Conservation (phyloP, 2,113 vertebrate genomes). For the Daphoenositta chrysoptera region DNA sequence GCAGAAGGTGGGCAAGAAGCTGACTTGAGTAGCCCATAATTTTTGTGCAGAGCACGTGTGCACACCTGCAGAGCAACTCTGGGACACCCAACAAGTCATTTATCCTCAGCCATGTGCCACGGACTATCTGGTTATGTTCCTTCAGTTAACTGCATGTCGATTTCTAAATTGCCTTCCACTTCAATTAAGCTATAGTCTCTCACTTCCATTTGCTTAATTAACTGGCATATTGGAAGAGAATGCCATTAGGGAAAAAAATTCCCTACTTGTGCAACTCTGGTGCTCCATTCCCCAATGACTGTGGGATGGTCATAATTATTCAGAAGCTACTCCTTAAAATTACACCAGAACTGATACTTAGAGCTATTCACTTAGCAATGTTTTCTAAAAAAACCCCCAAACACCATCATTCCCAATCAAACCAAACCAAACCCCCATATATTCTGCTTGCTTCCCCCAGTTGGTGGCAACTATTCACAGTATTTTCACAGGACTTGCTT, state of each 20-base stretch:
- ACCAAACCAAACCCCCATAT: not conserved
- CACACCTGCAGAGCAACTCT: not conserved
- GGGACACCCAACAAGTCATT: not conserved
- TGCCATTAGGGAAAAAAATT: not conserved
- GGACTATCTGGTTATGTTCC: not conserved
- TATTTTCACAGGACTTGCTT: not conserved
- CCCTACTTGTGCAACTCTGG: not conserved
- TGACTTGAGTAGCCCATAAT: not conserved
- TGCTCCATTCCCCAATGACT: not conserved
- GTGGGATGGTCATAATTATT: not conserved
- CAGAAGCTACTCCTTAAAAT: not conserved
- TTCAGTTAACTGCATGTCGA: fast-evolving
- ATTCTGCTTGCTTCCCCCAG: not conserved
- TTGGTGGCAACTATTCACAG: not conserved
- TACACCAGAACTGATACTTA: not conserved
- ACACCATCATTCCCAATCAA: not conserved
- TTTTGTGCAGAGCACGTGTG: not conserved
- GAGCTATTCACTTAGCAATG: not conserved
- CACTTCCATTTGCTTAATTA: not conserved
- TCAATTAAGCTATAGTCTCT: fast-evolving
- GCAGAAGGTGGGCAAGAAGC: not conserved
- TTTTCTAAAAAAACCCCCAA: not conserved
- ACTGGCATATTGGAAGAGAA: not conserved
- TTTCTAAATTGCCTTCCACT: not conserved
- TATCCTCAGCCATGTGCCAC: not conserved